A percentile compares a stretch with the other conserved stretches of the same genome.
Evolutionary conservation across 2,113 vertebrate species (phyloP).

Genomic region (Myotis lucifugus): DNA sequence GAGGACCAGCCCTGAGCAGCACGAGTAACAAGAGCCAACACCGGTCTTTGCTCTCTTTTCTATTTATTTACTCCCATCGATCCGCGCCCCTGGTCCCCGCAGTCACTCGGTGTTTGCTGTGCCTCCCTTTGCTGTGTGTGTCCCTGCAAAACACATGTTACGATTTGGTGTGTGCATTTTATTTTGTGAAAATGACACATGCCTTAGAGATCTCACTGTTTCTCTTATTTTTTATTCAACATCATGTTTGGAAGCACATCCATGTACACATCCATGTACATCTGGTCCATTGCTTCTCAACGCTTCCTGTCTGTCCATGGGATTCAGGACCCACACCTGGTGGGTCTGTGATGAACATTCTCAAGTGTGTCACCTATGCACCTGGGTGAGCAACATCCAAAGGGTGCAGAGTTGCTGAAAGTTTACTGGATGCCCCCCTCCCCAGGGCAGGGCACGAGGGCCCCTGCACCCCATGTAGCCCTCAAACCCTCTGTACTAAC

Average conservation of each 20-base stretch:
- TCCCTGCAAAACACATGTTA: not conserved
- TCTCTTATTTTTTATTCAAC: not conserved
- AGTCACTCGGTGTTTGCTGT: rapidly evolving
- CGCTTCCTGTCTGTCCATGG: not conserved
- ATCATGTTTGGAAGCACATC: not conserved
- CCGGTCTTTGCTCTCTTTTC: not conserved
- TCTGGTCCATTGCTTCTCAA: not conserved
- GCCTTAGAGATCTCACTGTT: too few species aligned
- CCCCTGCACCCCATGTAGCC: rapidly evolving
- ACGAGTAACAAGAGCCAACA: rapidly evolving
- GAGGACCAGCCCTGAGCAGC: not conserved
- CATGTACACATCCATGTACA: rapidly evolving
- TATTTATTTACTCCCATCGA: rapidly evolving
- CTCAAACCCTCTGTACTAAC: not conserved
- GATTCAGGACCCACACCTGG: rapidly evolving
- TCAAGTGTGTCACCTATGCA: not conserved
- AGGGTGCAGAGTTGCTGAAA: not conserved
- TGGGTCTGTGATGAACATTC: not conserved
- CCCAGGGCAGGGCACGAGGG: rapidly evolving
- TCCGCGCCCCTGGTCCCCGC: not conserved
- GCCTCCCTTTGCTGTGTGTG: not conserved
- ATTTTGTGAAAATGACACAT: too few species aligned
- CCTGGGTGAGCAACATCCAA: not conserved
- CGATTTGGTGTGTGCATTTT: rapidly evolving
- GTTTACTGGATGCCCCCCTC: too few species aligned